Base-by-base conservation (phyloP, 2,888 invertebrate genomes). In the Dryocosmus kuriphilus region DNA sequence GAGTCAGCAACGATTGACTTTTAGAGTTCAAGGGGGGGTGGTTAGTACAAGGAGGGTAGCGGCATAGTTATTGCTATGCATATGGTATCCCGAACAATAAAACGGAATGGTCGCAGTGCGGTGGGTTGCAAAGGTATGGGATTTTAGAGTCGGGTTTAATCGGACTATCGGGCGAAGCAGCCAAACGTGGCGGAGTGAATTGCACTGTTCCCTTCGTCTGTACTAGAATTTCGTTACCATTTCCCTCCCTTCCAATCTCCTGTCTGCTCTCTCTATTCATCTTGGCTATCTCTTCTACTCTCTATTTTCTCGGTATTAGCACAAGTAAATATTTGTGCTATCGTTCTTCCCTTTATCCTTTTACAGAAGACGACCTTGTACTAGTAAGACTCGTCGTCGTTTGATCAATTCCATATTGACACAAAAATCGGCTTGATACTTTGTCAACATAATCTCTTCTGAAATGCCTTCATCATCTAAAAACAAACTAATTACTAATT, bases 31-130 rank as follows among this genome's bases (percentile, higher is more conserved):
- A 75, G 55, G 60, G 30, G 55, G 60, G 30, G 75, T 55, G 80
- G 82, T 81, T 84, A 81, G 78, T 79, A 84, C 83, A 61, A 73
- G 77, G 79, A 82, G 85, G 78, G 84, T 85, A 85, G 83, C 84
- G 82, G 84, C 82, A 86, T 86, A 86, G 89, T 90, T 90, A 90
- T 90, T 89, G 88, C 89, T 85, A 88, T 89, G 89, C 89, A 88
- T 89, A 89, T 88, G 88, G 87, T 85, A 85, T 83, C 81, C 84
- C 82, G 84, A 85, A 88, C 90, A 87, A 89, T 90, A 90, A 90
- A 90, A 89, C 87, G 87, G 82, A 90, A 90, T 89, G 86, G 88
- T 85, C 80, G 83, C 81, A 80, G 86, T 85, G 81, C 81, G 84
- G 82, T 81, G 82, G 80, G 78, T 83, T 84, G 76, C 80, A 77